Conservation (phyloP, 2,797 vertebrate genomes). For the Vireo griseus region DNA sequence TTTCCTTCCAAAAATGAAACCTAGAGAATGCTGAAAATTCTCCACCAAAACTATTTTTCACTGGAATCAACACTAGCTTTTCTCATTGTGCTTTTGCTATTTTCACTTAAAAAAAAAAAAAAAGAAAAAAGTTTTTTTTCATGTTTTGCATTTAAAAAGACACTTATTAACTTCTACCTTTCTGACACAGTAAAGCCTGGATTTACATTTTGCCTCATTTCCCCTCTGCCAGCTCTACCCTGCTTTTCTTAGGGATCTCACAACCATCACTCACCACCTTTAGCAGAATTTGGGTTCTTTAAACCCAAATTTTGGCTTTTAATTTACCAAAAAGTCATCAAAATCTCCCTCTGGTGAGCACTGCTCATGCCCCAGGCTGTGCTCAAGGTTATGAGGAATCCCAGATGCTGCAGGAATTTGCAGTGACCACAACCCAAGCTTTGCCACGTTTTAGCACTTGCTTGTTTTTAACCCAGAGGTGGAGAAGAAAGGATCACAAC, state of each 20-base stretch:
- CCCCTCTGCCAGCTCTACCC: neutral
- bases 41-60: neutral
- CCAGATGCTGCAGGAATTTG: neutral
- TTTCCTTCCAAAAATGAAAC: neutral
- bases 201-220: neutral
- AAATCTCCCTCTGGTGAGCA: neutral
- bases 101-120: neutral
- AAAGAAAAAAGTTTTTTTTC: neutral
- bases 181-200: neutral
- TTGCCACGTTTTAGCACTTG: neutral
- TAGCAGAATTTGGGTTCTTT: neutral
- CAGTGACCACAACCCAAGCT: neutral
- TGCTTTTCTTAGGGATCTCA: neutral
- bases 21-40: neutral
- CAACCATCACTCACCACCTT: neutral
- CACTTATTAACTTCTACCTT: neutral
- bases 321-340: neutral
- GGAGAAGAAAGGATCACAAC: neutral
- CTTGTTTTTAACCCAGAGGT: neutral
- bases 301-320: neutral
- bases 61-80: neutral
- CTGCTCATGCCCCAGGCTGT: neutral
- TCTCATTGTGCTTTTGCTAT: neutral
- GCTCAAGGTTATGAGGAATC: accelerated
- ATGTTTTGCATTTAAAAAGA: neutral